Percentiles rank a stretch among this genome's conserved stretches.
These are phyloP conservation scores for Irena cyanogastra DNA, from an alignment of 2,113 vertebrate genomes.

Conservation along the genomic window DNA sequence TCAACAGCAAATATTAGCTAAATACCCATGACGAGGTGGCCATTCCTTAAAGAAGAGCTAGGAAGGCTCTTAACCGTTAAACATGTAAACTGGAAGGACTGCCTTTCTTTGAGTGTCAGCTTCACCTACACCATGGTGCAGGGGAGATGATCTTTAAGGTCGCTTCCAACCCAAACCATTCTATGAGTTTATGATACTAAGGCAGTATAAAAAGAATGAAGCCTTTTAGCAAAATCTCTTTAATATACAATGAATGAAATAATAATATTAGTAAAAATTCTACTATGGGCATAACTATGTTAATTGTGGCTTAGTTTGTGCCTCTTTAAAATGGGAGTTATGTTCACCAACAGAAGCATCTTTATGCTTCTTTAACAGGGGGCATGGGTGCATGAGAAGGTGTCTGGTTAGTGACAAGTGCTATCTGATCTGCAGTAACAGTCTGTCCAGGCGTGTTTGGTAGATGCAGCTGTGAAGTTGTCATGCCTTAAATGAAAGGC, in stretches of 20 bases:
- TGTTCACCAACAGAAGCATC: not conserved
- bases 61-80: not conserved
- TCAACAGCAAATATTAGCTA: not conserved
- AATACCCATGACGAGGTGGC: not conserved
- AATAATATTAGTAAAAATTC: not conserved
- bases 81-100: not conserved
- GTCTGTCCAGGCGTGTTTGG: rapidly evolving
- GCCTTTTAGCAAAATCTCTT: not conserved
- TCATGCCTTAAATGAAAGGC: not conserved
- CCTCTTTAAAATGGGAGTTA: not conserved
- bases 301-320: not conserved
- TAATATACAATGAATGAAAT: not conserved
- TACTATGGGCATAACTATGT: not conserved
- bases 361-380: not conserved
- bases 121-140: not conserved
- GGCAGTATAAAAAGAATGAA: not conserved
- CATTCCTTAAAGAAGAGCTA: not conserved
- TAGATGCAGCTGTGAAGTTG: not conserved
- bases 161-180: not conserved
- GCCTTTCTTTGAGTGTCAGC: not conserved
- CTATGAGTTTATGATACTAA: not conserved
- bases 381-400: not conserved
- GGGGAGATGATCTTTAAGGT: not conserved
- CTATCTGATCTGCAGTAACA: not conserved
- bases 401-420: not conserved